Evolutionary conservation across 2,888 invertebrate species (phyloP).

Genomic region (Polydrusus cervinus): DNA sequence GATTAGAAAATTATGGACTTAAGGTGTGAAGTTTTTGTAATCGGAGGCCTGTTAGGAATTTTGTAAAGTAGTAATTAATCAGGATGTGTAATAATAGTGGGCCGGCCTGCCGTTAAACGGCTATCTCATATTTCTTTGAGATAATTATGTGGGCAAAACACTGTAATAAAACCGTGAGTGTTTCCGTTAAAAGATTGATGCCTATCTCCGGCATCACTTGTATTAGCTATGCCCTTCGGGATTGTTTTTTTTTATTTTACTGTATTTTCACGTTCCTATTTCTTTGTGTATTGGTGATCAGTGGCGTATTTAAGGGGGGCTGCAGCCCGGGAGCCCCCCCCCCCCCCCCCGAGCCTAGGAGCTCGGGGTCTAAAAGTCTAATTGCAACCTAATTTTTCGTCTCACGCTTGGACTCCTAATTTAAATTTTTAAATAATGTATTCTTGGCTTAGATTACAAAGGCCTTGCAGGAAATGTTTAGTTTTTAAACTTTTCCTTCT

Average conservation of each 20-base stretch:
- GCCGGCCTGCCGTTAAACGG: constrained; percentile 11
- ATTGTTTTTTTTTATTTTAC: background rate
- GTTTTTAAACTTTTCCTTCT: no score
- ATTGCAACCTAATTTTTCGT: no score
- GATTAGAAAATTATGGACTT: constrained; percentile 15
- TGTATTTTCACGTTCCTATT: background rate
- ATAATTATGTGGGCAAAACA: constrained; percentile 13
- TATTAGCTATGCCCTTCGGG: background rate
- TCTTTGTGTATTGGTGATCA: no score
- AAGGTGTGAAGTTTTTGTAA: constrained; percentile 16
- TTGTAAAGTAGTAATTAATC: constrained; percentile 18
- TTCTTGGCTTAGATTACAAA: no score
- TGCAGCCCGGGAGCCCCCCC: no score
- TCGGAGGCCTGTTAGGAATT: constrained; percentile 1
- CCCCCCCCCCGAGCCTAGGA: no score
- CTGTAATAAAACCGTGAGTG: constrained; percentile 1
- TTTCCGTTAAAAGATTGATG: background rate
- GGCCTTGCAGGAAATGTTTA: no score
- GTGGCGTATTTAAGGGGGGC: no score
- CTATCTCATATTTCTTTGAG: constrained; percentile 9
- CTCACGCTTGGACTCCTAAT: no score
- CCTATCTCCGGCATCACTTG: background rate
- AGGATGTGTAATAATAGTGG: constrained; percentile 14
- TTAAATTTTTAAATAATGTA: no score
- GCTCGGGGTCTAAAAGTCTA: no score